A percentile compares a stretch with the other conserved stretches of the same genome.
Conservation (phyloP, 2,113 vertebrate species). For the Melanerpes formicivorus region DNA sequence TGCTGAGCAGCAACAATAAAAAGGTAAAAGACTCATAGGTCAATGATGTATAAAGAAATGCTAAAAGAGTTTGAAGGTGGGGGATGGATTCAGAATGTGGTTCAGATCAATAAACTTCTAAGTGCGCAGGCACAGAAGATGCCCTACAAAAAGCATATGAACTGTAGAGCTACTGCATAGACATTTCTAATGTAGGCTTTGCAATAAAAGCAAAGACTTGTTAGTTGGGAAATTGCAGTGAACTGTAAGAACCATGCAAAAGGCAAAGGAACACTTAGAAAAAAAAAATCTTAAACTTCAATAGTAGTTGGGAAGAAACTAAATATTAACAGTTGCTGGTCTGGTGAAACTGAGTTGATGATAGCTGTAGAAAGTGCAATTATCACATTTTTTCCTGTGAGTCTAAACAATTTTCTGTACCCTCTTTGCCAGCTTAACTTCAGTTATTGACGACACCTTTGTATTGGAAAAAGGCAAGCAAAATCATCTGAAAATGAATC, state of each 20-base stretch:
- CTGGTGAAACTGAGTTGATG: neutral
- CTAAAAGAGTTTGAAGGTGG: neutral
- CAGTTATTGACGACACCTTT: neutral
- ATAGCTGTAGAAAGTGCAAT: neutral
- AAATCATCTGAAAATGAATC: neutral
- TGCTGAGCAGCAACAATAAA: neutral
- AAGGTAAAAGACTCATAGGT: neutral
- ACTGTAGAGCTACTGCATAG: neutral
- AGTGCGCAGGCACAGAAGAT: neutral
- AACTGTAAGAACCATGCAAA: neutral
- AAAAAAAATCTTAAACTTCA: neutral
- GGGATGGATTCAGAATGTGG: neutral
- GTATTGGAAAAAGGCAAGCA: conserved; percentile 1
- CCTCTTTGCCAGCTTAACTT: neutral
- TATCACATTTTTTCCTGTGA: neutral
- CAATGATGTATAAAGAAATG: neutral
- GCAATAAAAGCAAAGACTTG: neutral
- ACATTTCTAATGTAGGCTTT: neutral
- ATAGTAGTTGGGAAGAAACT: neutral
- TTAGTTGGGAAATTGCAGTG: neutral
- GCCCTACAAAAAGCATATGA: neutral
- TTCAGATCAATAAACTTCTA: neutral
- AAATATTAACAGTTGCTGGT: neutral
- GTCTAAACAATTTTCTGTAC: neutral
- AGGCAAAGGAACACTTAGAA: neutral